A percentile compares a stretch with the other conserved stretches of the same genome.
Evolutionary conservation across 2,797 vertebrate genomes (phyloP).

Genomic region (Phataginus tricuspis): DNA sequence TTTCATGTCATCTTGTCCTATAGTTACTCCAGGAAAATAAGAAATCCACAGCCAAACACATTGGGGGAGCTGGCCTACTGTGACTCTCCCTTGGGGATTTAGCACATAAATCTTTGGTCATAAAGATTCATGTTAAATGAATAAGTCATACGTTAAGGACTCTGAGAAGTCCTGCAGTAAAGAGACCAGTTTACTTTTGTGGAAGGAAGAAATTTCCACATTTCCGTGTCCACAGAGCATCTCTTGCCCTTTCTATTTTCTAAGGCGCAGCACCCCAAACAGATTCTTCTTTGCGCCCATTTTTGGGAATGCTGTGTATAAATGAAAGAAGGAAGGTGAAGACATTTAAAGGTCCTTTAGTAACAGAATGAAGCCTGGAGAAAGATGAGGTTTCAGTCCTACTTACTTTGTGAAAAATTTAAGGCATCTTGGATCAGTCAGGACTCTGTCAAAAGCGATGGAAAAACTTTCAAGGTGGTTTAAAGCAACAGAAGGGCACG

Average conservation of each 20-base stretch:
- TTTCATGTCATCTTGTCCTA: not conserved
- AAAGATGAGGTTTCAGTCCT: not conserved
- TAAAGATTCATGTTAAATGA: not conserved
- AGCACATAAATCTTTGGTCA: not conserved
- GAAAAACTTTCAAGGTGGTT: not conserved
- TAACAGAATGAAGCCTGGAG: not conserved
- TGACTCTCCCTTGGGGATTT: not conserved
- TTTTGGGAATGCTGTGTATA: not conserved
- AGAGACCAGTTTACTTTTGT: not conserved
- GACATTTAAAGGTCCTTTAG: not conserved
- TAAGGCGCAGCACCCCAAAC: not conserved
- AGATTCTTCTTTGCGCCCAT: not conserved
- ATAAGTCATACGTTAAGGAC: not conserved
- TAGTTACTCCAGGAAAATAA: not conserved
- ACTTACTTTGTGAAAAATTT: not conserved
- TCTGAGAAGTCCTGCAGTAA: not conserved
- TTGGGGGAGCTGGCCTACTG: not conserved
- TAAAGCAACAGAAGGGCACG: not conserved
- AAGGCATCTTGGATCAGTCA: not conserved
- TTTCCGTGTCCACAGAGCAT: not conserved
- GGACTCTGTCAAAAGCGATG: not conserved
- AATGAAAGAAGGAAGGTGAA: not conserved
- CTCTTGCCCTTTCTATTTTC: not conserved
- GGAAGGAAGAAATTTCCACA: not conserved
- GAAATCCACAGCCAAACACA: not conserved